Base-by-base conservation (phyloP, 1,140 invertebrate genomes). In the Aphelinus certus region DNA sequence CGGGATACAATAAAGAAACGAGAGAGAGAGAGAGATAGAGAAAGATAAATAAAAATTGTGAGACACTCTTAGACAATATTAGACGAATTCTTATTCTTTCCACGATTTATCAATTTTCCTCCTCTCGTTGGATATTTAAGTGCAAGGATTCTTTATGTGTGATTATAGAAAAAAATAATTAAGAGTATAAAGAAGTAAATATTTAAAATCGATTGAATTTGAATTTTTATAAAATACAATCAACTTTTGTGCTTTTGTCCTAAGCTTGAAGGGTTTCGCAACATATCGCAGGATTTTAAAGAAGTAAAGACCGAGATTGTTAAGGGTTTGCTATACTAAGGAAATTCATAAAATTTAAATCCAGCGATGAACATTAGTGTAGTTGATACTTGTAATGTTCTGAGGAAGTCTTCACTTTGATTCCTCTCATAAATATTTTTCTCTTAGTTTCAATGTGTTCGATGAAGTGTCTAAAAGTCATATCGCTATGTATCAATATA, bases 41-140 rank as follows among this genome's bases (percentile, higher is more conserved):
- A 70, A 61, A 73, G 62, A 64, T 46, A 61, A 63, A 53, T 74
- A 62, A 53, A n/a, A 76, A 76, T 58, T 42, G n/a, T n/a, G 66
- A 77, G 72, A 75, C 79, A 84, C 78, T 75, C 77, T 81, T 85
- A 84, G 84, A 86, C 84, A 85, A 85, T 86, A 86, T 83, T 78
- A 80, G 80, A 64, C 78, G 71, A 75, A 77, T 80, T 78, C 66
- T 79, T 69, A 7, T 70, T 64, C 45, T 73, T 73, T 74, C 2
- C 49, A 49, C 26, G 26, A 10, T 58, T 65, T 26, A 9, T 62
- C 69, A 3, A 51, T 60, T 67, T 66, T 42, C 45, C 67, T 76
- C 67, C 56, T 62, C 46, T 75, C 55, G n/a, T 48, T 71, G 71
- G 43, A 48, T 42, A 48, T 51, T 71, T 76, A 66, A 71, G 42